Evolutionary conservation across 2,888 invertebrate species (phyloP).

Genomic region (Girardia tigrina): DNA sequence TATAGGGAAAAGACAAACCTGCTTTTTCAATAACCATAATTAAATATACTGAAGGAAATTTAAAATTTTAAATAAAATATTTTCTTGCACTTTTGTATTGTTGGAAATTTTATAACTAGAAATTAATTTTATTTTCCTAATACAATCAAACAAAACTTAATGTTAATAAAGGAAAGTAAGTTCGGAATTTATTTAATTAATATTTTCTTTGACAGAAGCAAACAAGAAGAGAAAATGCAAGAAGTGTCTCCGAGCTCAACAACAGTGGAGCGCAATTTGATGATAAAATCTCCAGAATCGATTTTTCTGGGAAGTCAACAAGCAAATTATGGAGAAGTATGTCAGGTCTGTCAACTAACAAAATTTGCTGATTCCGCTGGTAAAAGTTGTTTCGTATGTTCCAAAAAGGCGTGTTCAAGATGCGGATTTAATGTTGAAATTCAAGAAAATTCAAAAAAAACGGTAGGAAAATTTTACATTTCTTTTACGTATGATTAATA

Average conservation of each 20-base stretch:
- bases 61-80: no score
- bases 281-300: slow-evolving; percentile 18
- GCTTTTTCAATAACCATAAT: no score
- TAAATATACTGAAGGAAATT: no score
- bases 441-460: no score
- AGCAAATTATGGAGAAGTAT: slow-evolving; percentile 3
- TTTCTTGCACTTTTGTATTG: no score
- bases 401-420: neutral
- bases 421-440: neutral
- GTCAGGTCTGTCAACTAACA: neutral
- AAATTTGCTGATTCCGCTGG: slow-evolving; percentile 18
- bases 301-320: slow-evolving; percentile 23
- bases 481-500: no score
- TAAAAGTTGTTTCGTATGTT: slow-evolving; percentile 8
- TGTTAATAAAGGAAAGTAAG: no score
- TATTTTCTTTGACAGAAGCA: neutral
- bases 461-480: no score
- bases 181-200: neutral
- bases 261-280: neutral
- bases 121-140: no score
- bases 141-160: no score
- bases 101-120: no score
- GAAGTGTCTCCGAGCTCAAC: slow-evolving; percentile 6
- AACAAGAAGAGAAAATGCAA: slow-evolving; percentile 15
- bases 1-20: no score